Percentiles rank a stretch among this genome's conserved stretches.
These are phyloP conservation scores for Seriola aureovittata DNA, from an alignment of 2,113 vertebrate genomes.

Conservation along the genomic window DNA sequence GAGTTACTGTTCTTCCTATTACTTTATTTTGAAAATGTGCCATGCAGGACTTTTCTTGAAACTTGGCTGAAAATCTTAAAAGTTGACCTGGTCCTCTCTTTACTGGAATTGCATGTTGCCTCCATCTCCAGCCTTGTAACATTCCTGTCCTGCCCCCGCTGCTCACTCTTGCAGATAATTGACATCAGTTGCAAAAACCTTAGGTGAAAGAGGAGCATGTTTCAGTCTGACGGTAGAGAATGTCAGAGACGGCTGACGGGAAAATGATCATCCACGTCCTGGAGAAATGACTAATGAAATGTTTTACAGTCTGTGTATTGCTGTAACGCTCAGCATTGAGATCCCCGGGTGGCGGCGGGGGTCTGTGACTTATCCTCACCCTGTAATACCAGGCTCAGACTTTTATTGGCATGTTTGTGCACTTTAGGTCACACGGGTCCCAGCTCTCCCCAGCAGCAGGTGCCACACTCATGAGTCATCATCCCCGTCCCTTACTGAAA, in stretches of 20 bases:
- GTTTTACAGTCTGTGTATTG: constrained; percentile 21
- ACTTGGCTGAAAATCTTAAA: neutral
- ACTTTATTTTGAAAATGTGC: neutral
- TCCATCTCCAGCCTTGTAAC: neutral
- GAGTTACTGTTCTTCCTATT: constrained; percentile 71
- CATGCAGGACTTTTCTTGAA: neutral
- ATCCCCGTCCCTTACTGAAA: constrained; percentile 6
- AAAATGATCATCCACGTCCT: constrained; percentile 28
- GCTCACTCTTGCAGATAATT: constrained; percentile 54
- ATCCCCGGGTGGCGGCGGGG: neutral
- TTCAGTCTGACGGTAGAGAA: constrained; percentile 18
- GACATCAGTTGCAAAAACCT: constrained; percentile 36
- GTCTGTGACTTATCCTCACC: constrained; percentile 32
- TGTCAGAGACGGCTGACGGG: constrained; percentile 11
- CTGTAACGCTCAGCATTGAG: constrained; percentile 1
- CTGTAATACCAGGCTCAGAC: constrained; percentile 30
- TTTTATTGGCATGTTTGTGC: constrained; percentile 38
- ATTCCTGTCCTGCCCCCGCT: constrained; percentile 1
- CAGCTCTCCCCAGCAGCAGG: constrained; percentile 52
- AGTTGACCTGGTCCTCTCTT: neutral
- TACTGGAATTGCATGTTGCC: neutral
- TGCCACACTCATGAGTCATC: constrained; percentile 53
- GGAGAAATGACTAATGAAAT: constrained; percentile 43
- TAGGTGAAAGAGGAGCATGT: constrained; percentile 26
- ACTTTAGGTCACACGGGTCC: constrained; percentile 34